Evolutionary conservation across 2,113 vertebrate genomes (phyloP), one percentile per base, ranked within the genome.

Genomic region (Brevimyrus niger): DNA sequence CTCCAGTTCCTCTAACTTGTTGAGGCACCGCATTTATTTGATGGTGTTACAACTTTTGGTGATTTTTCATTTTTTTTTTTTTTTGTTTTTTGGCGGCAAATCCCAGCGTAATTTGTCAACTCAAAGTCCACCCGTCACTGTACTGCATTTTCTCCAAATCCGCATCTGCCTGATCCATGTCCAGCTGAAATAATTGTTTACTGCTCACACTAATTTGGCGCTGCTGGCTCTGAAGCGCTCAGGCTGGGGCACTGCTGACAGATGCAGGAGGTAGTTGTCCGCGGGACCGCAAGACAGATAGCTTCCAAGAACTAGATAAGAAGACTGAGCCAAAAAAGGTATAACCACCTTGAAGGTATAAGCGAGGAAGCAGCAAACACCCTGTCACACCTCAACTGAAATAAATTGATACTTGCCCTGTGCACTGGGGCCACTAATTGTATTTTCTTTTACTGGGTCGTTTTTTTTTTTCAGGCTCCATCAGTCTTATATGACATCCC

Each of bases 351-450:
- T 82, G 73, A 88, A 91, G 92, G 90, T 91, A 89, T 87, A 89
- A 91, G 38, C 2, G 91, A 89, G 87, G 89, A 85, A 89, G 90
- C 89, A 91, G 87, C 82, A 86, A 87, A 31, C 73, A 42, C 87
- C 86, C 93, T 95, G 95, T 96, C 95, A 95, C 55, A 90, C 87
- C 69, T 88, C 90, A 91, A 91, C 94, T 94, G 93, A 93, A 95
- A 95, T 94, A 93, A 95, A 96, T 96, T 93, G 94, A 83, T 91
- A 91, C 92, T 91, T 94, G 93, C 92, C 93, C 93, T 93, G 92
- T 95, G 95, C 94, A 96, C 93, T 93, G 93, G 94, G 93, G 94
- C 94, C 90, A 89, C 94, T 96, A 96, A 96, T 96, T 96, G 93
- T 94, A 94, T 95, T 95, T 94, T 95, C 92, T 95, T 94, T 93